Evolutionary conservation across 2,113 vertebrate species (phyloP).

Genomic region (Chionomys nivalis): DNA sequence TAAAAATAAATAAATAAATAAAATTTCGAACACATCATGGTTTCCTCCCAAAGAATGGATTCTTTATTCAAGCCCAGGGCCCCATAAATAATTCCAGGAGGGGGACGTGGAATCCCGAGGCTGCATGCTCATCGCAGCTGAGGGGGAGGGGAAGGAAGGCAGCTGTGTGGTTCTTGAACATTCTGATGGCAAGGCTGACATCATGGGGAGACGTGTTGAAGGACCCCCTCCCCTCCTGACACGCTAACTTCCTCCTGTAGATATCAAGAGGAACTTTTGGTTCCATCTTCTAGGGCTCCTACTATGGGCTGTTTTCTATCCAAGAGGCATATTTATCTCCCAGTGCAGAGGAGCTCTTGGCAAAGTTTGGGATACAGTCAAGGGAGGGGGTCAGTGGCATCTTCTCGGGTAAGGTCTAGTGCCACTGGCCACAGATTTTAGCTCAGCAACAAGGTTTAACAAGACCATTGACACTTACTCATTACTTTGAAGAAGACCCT

Average conservation of each 20-base stretch:
- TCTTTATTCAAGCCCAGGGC: constrained; percentile 75
- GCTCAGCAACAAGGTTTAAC: neutral
- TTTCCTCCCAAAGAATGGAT: constrained; percentile 70
- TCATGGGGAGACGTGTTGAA: neutral
- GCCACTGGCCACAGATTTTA: neutral
- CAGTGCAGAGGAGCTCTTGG: neutral
- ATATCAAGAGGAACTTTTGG: neutral
- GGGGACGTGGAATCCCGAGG: constrained; percentile 46
- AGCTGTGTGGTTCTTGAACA: constrained; percentile 52
- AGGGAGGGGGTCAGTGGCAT: no score
- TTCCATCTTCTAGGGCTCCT: neutral
- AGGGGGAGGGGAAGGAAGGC: constrained; percentile 41
- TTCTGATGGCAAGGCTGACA: constrained; percentile 46
- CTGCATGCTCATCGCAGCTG: constrained; percentile 20
- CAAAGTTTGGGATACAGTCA: neutral
- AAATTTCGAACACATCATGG: constrained; percentile 57
- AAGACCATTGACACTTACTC: no score
- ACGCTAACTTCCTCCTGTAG: neutral
- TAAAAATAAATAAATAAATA: neutral
- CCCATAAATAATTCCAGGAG: constrained; percentile 73
- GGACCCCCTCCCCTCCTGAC: neutral
- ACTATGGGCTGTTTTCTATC: neutral
- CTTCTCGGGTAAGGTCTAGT: neutral
- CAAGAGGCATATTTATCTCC: neutral
- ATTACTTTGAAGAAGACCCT: neutral